Percentiles rank a stretch among this genome's conserved stretches.
Conservation (phyloP, 1,140 invertebrate genomes). For the Copidosoma floridanum region DNA sequence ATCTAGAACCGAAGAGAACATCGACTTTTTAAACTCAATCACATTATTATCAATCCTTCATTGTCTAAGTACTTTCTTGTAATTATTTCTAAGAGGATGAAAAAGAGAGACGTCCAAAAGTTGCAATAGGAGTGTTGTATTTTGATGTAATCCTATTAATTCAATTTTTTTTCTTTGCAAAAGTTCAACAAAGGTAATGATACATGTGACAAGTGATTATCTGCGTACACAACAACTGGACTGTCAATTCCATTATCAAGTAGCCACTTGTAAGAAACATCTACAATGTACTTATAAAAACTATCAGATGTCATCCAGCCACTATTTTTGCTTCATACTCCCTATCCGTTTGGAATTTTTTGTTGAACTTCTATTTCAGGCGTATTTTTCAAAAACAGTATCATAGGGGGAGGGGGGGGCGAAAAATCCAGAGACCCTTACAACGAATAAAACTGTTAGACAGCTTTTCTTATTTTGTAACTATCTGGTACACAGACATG, state of each 20-base stretch:
- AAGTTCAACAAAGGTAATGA: too few relatives aligned
- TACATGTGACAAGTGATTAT: too few relatives aligned
- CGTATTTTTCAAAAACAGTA: background rate
- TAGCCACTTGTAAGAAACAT: too few relatives aligned
- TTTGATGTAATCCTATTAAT: too few relatives aligned
- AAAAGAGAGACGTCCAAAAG: too few relatives aligned
- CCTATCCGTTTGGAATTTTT: background rate
- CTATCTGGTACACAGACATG: background rate
- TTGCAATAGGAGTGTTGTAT: too few relatives aligned
- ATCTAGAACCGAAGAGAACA: background rate
- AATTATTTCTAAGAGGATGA: background rate
- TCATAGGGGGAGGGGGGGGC: background rate
- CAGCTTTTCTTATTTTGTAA: background rate
- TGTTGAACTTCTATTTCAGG: background rate
- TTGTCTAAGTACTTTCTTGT: background rate
- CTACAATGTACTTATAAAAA: too few relatives aligned
- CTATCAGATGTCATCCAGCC: too few relatives aligned
- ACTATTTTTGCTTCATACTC: too few relatives aligned
- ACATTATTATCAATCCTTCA: background rate
- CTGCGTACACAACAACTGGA: too few relatives aligned
- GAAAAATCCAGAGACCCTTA: background rate
- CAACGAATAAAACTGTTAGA: background rate
- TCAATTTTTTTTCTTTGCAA: too few relatives aligned
- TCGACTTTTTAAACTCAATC: background rate
- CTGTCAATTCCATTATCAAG: too few relatives aligned